phyloP scores from a whole-genome alignment of 2,888 invertebrate genomes.

The Graphium colonna region DNA sequence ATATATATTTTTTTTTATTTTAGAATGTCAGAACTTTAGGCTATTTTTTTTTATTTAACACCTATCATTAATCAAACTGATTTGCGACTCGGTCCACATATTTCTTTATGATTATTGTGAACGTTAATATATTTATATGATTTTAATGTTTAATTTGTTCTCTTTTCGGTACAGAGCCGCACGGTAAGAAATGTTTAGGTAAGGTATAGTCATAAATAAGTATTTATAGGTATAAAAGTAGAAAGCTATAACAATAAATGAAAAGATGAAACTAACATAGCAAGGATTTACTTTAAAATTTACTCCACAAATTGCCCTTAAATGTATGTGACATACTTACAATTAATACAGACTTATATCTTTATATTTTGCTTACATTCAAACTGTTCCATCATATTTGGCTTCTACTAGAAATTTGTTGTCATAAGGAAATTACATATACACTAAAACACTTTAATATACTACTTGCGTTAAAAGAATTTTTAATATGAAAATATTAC shows the following conservation, averaged over 20 bases:
- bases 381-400: not conserved
- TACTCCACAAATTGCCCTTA: not conserved
- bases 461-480: no score
- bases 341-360: not conserved
- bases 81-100: slow-evolving; percentile 11
- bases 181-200: not conserved
- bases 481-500: no score
- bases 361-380: not conserved
- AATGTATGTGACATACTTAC: not conserved
- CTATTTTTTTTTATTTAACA: slow-evolving; percentile 52
- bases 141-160: not conserved
- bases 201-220: not conserved
- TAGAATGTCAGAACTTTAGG: slow-evolving; percentile 54
- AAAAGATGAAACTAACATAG: not conserved
- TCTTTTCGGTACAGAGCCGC: not conserved
- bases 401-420: not conserved
- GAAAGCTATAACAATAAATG: slow-evolving; percentile 7
- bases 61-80: slow-evolving; percentile 37
- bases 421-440: slow-evolving; percentile 17
- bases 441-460: no score
- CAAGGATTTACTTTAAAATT: not conserved
- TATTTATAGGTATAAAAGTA: slow-evolving; percentile 18
- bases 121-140: not conserved
- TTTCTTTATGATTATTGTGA: not conserved
- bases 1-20: slow-evolving; percentile 32